phyloP scores from a whole-genome alignment of 2,113 vertebrate species.

The Globicephala melas region DNA sequence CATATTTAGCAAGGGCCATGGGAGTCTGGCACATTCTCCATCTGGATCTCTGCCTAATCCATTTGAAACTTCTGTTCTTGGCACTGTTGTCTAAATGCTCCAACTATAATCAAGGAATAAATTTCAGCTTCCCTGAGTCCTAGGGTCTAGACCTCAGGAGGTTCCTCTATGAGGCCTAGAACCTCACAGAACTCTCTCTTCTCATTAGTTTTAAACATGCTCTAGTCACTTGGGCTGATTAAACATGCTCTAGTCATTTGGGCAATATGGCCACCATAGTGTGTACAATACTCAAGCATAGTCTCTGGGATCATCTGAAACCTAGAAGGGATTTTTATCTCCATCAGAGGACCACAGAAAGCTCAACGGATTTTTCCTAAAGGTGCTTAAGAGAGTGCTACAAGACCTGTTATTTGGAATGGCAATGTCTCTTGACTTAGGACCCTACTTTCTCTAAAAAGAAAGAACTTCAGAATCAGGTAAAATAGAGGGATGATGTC shows the following conservation, averaged over 20 bases:
- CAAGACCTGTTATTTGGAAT: conserved; percentile 20
- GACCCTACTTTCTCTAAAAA: background rate
- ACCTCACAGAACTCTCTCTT: background rate
- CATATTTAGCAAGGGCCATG: background rate
- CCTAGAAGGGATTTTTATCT: background rate
- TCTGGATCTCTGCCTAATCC: background rate
- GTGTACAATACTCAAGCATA: background rate
- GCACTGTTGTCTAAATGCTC: background rate
- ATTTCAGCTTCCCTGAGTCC: background rate
- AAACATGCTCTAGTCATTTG: background rate
- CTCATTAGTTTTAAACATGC: background rate
- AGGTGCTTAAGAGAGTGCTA: background rate
- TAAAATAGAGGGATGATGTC: background rate
- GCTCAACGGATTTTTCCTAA: background rate
- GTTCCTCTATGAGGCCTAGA: background rate
- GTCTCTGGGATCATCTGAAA: background rate
- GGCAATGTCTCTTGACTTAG: background rate
- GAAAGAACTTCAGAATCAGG: background rate
- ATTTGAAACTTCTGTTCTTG: background rate
- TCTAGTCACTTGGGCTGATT: background rate
- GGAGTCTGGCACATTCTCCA: background rate
- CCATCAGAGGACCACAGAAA: background rate
- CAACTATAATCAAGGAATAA: background rate
- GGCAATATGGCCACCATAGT: background rate
- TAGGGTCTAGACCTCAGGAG: background rate